Evolutionary conservation across 2,888 invertebrate species (phyloP).

Genomic region (Sarcophaga caerulescens): DNA sequence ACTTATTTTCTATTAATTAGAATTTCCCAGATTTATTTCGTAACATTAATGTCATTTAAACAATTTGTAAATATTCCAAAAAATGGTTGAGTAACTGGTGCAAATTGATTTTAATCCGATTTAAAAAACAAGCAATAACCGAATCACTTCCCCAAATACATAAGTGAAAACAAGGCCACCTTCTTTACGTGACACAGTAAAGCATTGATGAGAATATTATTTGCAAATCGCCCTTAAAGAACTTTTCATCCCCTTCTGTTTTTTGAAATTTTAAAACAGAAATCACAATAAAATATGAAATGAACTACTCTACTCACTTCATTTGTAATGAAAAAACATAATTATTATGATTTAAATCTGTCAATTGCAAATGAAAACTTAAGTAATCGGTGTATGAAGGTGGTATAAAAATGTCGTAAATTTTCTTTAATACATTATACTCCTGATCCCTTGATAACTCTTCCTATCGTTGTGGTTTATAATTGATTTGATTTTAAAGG

Average conservation of each 20-base stretch:
- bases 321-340: conserved; percentile 35
- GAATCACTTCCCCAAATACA: conserved; percentile 19
- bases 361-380: conserved; percentile 52
- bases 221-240: conserved; percentile 1
- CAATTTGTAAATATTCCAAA: background rate
- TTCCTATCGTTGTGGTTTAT: background rate
- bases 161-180: conserved; percentile 12
- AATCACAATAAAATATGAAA: too few relatives aligned
- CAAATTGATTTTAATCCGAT: conserved; percentile 62
- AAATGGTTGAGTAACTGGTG: conserved; percentile 19
- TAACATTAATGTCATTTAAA: too few relatives aligned
- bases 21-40: too few relatives aligned
- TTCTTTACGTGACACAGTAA: conserved; percentile 40
- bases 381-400: background rate
- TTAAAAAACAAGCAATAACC: conserved; percentile 48
- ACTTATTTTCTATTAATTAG: too few relatives aligned
- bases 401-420: conserved; percentile 25
- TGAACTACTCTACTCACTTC: too few relatives aligned
- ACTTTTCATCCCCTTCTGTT: too few relatives aligned
- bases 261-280: too few relatives aligned
- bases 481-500: conserved; percentile 18
- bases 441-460: conserved; percentile 15
- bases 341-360: conserved; percentile 58
- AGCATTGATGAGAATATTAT: conserved; percentile 39
- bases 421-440: conserved; percentile 42